phyloP scores from a whole-genome alignment of 2,888 invertebrate species.

The Agapetus fuscipes region DNA sequence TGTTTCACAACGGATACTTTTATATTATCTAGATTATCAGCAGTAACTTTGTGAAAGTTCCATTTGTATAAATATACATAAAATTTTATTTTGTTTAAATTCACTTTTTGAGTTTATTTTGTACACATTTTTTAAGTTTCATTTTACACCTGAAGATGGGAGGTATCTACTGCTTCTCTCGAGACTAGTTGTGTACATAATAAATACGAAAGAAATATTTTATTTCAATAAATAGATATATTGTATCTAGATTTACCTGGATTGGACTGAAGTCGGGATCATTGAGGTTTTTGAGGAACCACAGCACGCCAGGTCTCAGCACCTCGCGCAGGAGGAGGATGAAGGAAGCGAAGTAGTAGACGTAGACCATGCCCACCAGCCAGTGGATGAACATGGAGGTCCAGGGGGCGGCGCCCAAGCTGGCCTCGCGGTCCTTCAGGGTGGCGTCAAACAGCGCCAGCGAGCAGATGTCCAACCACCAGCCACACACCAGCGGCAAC shows the following conservation, averaged over 20 bases:
- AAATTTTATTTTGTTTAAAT: too few species aligned
- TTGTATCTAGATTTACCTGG: slow-evolving; percentile 47
- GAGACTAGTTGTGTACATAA: too few species aligned
- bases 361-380: slow-evolving; percentile 98
- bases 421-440: slow-evolving; percentile 76
- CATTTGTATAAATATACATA: too few species aligned
- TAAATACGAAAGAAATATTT: slow-evolving; percentile 2
- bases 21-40: too few species aligned
- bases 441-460: slow-evolving; percentile 85
- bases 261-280: slow-evolving; percentile 99
- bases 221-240: slow-evolving; percentile 1
- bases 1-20: too few species aligned
- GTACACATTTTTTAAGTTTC: too few species aligned
- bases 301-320: slow-evolving; percentile 90
- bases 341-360: slow-evolving; percentile 98
- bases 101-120: too few species aligned
- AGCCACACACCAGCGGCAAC: slow-evolving; percentile 92
- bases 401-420: slow-evolving; percentile 85
- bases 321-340: slow-evolving; percentile 88
- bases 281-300: slow-evolving; percentile 96
- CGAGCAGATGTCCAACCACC: slow-evolving; percentile 99
- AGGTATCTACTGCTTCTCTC: not conserved
- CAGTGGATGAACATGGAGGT: slow-evolving; percentile 98
- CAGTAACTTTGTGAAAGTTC: too few species aligned
- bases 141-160: too few species aligned